These are phyloP conservation scores for Pelodytes ibericus DNA, from an alignment of 2,797 vertebrate genomes.

Conservation along the genomic window DNA sequence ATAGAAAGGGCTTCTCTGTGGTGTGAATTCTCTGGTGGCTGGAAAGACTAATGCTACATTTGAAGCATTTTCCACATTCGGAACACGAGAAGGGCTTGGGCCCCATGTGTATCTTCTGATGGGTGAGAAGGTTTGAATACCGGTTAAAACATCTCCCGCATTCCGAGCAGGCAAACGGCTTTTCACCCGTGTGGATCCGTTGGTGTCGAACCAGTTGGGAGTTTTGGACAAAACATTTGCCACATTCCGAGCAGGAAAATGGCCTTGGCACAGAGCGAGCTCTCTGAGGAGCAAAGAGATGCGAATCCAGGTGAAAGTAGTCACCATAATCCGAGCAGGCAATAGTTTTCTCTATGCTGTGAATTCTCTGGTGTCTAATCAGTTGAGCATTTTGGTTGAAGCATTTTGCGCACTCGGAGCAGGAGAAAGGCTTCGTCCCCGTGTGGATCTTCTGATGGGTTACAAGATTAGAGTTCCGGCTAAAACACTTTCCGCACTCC, in stretches of 20 bases:
- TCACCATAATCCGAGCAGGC: conserved; percentile 61
- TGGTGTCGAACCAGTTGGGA: conserved; percentile 64
- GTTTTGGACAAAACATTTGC: conserved; percentile 63
- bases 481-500: conserved; percentile 64
- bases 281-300: conserved; percentile 61
- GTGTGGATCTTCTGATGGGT: conserved; percentile 60
- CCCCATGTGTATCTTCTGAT: conserved; percentile 62
- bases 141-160: conserved; percentile 63
- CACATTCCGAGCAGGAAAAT: conserved; percentile 60
- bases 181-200: conserved; percentile 58
- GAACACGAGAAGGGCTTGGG: conserved; percentile 54
- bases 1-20: too few species aligned
- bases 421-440: conserved; percentile 60
- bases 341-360: conserved; percentile 64
- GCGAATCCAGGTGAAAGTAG: conserved; percentile 62
- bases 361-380: conserved; percentile 61
- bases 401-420: conserved; percentile 63
- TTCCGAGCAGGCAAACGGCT: conserved; percentile 61
- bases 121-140: conserved; percentile 61
- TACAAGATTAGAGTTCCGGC: conserved; percentile 63
- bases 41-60: too few species aligned
- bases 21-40: too few species aligned
- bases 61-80: conserved; percentile 22
- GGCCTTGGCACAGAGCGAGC: conserved; percentile 65
- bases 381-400: conserved; percentile 63